A percentile compares a stretch with the other conserved stretches of the same genome.
These are phyloP conservation scores for Anthophora plumipes DNA, from an alignment of 2,888 invertebrate genomes.

Conservation along the genomic window DNA sequence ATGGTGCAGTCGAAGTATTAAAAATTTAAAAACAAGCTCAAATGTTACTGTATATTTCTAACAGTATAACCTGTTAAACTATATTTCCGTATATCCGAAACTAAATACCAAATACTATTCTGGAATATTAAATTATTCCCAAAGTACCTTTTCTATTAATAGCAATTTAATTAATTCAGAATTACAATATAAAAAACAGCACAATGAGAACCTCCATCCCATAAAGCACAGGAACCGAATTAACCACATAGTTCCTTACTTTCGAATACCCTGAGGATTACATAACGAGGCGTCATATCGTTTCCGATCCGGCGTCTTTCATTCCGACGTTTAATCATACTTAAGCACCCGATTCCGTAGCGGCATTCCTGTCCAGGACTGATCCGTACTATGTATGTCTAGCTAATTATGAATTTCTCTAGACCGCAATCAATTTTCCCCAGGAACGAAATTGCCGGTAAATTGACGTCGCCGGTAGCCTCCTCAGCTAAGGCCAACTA, in stretches of 20 bases:
- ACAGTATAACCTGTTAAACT: no score
- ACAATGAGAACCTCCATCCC: no score
- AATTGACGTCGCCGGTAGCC: constrained; percentile 71
- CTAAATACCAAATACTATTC: background rate
- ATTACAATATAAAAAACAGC: no score
- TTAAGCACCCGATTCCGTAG: constrained; percentile 61
- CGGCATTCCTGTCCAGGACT: constrained; percentile 58
- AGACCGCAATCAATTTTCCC: constrained; percentile 74
- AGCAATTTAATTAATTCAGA: no score
- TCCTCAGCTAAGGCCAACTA: constrained; percentile 65
- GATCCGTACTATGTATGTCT: constrained; percentile 60
- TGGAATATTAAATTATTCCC: background rate
- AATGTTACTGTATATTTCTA: no score
- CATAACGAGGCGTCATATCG: constrained; percentile 27
- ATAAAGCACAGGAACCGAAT: background rate
- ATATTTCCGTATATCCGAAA: no score
- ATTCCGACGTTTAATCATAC: constrained; percentile 69
- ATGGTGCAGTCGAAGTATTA: no score
- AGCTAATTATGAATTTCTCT: constrained; percentile 74
- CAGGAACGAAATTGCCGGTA: constrained; percentile 74
- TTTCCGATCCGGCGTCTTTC: constrained; percentile 48
- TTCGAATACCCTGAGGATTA: constrained; percentile 4
- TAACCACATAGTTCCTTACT: background rate
- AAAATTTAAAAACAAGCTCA: no score
- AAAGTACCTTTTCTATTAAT: background rate